Evolutionary conservation across 2,113 vertebrate genomes (phyloP).

Genomic region (Gavia stellata): DNA sequence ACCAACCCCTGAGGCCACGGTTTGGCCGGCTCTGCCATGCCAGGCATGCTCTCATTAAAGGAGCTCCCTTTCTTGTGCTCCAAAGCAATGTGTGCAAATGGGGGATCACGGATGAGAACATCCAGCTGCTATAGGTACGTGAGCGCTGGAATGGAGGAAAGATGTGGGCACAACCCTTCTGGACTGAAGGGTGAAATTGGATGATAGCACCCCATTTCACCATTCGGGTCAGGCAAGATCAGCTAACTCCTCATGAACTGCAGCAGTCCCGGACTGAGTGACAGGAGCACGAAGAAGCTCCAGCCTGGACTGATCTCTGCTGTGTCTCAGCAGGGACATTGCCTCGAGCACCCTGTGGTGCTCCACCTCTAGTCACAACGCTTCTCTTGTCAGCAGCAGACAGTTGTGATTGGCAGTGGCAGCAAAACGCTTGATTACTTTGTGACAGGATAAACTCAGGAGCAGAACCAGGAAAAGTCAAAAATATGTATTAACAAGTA

Average conservation of each 20-base stretch:
- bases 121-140: background rate
- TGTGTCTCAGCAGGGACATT: background rate
- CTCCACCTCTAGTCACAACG: background rate
- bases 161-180: background rate
- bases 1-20: background rate
- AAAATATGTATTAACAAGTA: background rate
- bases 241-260: background rate
- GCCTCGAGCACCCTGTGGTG: constrained; percentile 36
- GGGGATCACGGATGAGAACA: background rate
- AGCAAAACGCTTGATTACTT: background rate
- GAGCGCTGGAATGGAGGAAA: background rate
- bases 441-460: background rate
- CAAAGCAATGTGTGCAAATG: background rate
- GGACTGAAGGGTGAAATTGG: background rate
- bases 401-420: constrained; percentile 23
- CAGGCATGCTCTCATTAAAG: background rate
- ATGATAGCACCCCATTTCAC: background rate
- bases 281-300: background rate
- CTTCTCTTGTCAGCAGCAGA: constrained; percentile 31
- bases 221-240: background rate
- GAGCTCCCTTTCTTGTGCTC: background rate
- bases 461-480: background rate
- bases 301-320: background rate
- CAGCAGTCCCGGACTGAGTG: background rate
- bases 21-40: background rate